Conservation (phyloP, 53 echinoderm and acorn worm species). For the Temnopleurus reevesii region DNA sequence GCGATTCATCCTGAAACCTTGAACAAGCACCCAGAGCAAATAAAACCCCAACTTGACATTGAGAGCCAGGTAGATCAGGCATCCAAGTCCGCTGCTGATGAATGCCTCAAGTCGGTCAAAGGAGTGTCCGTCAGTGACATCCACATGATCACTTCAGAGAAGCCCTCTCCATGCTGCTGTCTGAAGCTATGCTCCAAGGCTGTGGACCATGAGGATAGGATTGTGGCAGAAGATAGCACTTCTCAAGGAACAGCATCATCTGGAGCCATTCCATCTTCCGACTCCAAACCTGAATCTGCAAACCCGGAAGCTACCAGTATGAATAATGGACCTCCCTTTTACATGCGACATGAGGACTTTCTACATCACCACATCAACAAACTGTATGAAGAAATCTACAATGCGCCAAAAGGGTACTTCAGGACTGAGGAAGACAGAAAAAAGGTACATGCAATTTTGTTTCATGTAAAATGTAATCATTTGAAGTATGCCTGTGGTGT, state of each 20-base stretch:
- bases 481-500: too few relatives aligned
- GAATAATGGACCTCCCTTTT: constrained; percentile 25
- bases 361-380: constrained; percentile 64
- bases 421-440: constrained; percentile 42
- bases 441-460: constrained; percentile 29
- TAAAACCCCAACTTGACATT: neutral
- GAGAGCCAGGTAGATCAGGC: neutral
- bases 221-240: neutral
- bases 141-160: neutral
- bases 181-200: neutral
- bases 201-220: neutral
- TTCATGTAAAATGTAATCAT: too few relatives aligned
- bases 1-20: neutral
- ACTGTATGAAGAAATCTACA: constrained; percentile 55
- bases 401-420: constrained; percentile 46
- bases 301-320: neutral
- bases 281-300: neutral
- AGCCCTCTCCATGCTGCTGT: neutral
- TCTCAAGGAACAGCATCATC: neutral
- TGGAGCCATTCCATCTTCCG: neutral
- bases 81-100: neutral
- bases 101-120: neutral
- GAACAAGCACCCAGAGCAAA: neutral
- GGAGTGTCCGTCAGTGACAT: neutral
- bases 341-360: constrained; percentile 65